Evolutionary conservation across 2,888 invertebrate species (phyloP), one percentile per base, ranked within the genome.

Genomic region (Loripinus fragilis): DNA sequence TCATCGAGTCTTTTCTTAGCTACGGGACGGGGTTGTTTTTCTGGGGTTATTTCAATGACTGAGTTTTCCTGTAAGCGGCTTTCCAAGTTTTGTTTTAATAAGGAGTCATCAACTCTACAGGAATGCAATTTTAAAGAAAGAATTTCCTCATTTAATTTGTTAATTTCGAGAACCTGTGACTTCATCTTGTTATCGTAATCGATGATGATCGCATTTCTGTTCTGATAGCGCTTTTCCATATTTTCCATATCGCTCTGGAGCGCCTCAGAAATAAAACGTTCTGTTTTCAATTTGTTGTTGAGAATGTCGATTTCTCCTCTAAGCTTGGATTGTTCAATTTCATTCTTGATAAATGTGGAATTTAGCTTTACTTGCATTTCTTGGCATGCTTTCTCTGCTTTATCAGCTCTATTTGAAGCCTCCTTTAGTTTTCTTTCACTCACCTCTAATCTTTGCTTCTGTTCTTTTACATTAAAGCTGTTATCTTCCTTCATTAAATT

Each of bases 161-260:
- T 55, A 25, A 55, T 28, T 55, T 55, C 55, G 12, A 55, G 28
- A 25, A 55, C 25, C 8, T 55, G 17, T 8, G 55, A 55, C 28
- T 55, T 55, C 55, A 55, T 3, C 25, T 55, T 55, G 25, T 23
- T 55, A 23, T 55, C 55, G 15, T 55, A 55, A 25, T 55, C 55
- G 8, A 28, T 5, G 55, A 55, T 55, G 8, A 55, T 55, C 2
- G 2, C 55, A 25, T 55, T 55, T 55, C 55, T 55, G 55, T 55
- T 55, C 55, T 55, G 2, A 15, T 55, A 55, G 3, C 55, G 2
- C 5, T 7, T 3, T 55, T 55, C 55, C 25, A 55, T 2, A 23
- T 55, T 55, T 55, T 55, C 55, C 5, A 55, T n/a, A 15, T 55
- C 55, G 25, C 55, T 55, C 55, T 55, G 55, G 15, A 55, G 55